Evolutionary conservation across 2,113 vertebrate genomes (phyloP).

Genomic region (Silurus asotus): DNA sequence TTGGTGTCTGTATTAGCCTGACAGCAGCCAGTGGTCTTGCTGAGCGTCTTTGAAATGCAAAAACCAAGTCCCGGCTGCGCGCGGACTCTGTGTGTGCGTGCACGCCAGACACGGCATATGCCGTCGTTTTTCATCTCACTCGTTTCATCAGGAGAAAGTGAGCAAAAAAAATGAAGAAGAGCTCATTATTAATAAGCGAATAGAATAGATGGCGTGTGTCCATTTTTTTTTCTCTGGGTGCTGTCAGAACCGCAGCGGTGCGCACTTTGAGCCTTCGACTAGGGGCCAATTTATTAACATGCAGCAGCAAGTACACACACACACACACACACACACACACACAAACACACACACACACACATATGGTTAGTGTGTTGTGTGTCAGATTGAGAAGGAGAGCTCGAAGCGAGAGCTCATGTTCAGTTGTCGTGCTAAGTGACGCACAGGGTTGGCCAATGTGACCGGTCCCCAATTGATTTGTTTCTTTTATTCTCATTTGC

Average conservation of each 20-base stretch:
- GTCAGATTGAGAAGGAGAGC: constrained; percentile 28
- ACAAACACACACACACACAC: constrained; percentile 8
- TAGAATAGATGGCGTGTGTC: constrained; percentile 63
- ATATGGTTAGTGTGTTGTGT: neutral
- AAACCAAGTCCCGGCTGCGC: constrained; percentile 57
- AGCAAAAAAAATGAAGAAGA: constrained; percentile 33
- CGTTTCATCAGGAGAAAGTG: constrained; percentile 64
- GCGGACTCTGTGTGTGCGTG: constrained; percentile 63
- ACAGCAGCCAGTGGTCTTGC: constrained; percentile 40
- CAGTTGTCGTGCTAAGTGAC: constrained; percentile 30
- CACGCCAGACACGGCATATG: constrained; percentile 30
- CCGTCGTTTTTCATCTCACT: constrained; percentile 52
- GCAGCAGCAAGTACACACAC: constrained; percentile 61
- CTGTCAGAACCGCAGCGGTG: constrained; percentile 45
- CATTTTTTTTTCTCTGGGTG: constrained; percentile 36
- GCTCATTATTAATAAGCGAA: constrained; percentile 60
- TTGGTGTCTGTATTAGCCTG: constrained; percentile 40
- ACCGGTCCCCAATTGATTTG: constrained; percentile 43
- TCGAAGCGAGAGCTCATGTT: constrained; percentile 37
- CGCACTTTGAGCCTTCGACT: constrained; percentile 51
- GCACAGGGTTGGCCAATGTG: constrained; percentile 34
- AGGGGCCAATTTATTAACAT: constrained; percentile 78
- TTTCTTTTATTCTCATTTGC: neutral
- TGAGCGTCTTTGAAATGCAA: constrained; percentile 74
- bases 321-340: constrained; percentile 12